Conservation (phyloP, 2,113 vertebrate genomes). For the Antechinus flavipes region DNA sequence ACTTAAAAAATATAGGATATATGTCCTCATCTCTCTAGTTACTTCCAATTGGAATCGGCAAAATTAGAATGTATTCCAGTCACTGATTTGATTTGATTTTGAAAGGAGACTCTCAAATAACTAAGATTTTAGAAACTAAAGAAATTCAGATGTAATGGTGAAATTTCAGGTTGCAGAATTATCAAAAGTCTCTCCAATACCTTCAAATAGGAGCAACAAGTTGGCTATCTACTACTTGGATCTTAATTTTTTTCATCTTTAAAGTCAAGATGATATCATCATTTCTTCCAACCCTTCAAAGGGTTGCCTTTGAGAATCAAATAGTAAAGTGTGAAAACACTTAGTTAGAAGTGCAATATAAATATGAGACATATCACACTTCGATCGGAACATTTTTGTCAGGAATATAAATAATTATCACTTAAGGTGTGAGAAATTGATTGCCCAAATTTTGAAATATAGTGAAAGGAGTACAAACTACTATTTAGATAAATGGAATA, state of each 20-base stretch:
- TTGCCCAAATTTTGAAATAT: background rate
- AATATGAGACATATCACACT: background rate
- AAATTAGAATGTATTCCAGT: too few species aligned
- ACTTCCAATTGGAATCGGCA: too few species aligned
- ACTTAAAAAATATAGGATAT: too few species aligned
- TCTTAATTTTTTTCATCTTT: background rate
- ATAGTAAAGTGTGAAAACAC: background rate
- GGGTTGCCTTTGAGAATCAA: background rate
- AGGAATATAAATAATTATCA: background rate
- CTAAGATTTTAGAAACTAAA: background rate
- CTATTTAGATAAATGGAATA: background rate
- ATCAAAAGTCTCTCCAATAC: background rate
- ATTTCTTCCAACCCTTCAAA: background rate
- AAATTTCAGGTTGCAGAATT: background rate
- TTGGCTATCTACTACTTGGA: background rate
- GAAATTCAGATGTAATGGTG: background rate
- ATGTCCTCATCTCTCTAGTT: too few species aligned
- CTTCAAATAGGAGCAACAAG: background rate
- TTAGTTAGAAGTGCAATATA: background rate
- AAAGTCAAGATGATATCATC: background rate
- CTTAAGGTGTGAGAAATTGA: background rate
- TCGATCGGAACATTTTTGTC: background rate
- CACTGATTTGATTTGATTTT: too few species aligned
- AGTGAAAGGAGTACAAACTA: background rate
- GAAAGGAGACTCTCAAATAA: background rate